phyloP scores from a whole-genome alignment of 2,888 invertebrate genomes.

The Sepioteuthis lessoniana region DNA sequence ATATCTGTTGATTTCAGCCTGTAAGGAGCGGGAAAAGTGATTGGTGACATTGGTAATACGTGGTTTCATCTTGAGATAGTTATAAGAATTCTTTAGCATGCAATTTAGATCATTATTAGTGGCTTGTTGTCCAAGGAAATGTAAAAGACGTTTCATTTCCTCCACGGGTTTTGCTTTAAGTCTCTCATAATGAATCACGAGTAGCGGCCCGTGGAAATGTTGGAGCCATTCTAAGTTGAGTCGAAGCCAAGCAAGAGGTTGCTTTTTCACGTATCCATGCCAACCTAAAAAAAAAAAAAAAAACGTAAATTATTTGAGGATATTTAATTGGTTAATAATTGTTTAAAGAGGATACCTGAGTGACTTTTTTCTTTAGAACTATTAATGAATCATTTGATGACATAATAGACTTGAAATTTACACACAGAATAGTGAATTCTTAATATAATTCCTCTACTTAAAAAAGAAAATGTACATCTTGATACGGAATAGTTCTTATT shows the following conservation, averaged over 20 bases:
- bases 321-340: not conserved
- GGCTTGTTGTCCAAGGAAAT: constrained; percentile 51
- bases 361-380: too few relatives aligned
- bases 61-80: constrained; percentile 51
- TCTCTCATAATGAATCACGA: constrained; percentile 53
- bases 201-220: constrained; percentile 54
- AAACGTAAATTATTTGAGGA: not conserved
- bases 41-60: not conserved
- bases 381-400: too few relatives aligned
- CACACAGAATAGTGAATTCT: too few relatives aligned
- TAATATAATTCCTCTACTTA: too few relatives aligned
- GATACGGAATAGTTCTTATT: too few relatives aligned
- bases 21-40: not conserved
- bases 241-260: constrained; percentile 53
- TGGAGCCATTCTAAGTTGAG: constrained; percentile 57
- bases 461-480: too few relatives aligned
- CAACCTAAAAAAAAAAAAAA: constrained; percentile 53
- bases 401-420: too few relatives aligned
- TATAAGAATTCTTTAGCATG: constrained; percentile 53
- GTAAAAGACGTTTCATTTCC: constrained; percentile 52
- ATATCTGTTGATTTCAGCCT: not conserved
- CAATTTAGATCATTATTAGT: constrained; percentile 52
- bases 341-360: too few relatives aligned
- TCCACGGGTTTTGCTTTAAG: constrained; percentile 50
- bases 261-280: constrained; percentile 51